phyloP scores from a whole-genome alignment of 1,140 invertebrate species.

The Drosophila saltans region DNA sequence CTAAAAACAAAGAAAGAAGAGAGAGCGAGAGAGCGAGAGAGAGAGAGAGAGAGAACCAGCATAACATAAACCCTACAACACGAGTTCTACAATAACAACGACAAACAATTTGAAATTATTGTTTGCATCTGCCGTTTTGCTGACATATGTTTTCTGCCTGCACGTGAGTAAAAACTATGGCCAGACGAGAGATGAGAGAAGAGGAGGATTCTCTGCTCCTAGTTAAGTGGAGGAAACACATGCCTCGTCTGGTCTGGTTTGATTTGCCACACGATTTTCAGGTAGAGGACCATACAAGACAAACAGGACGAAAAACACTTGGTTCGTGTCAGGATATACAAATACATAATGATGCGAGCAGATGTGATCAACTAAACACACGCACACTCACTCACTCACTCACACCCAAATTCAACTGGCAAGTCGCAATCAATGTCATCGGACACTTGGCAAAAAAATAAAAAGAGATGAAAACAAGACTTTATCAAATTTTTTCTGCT shows the following conservation, averaged over 20 bases:
- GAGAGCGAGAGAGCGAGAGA: no score
- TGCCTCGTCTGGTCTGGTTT: conserved; percentile 23
- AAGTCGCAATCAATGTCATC: conserved; percentile 1
- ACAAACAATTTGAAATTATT: conserved; percentile 30
- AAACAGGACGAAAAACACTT: conserved; percentile 25
- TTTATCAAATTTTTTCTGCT: conserved; percentile 11
- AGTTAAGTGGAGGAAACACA: conserved; percentile 36
- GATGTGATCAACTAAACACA: conserved; percentile 16
- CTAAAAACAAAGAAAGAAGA: conserved; percentile 26
- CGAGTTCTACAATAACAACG: conserved; percentile 26
- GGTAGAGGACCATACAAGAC: conserved; percentile 19
- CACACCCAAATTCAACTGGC: not conserved
- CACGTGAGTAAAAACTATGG: conserved; percentile 44
- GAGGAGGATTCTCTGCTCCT: not conserved
- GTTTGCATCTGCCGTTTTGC: conserved; percentile 52
- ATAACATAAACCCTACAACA: conserved; percentile 30
- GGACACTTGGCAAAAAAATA: not conserved
- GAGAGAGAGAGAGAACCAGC: conserved; percentile 36
- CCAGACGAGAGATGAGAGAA: conserved; percentile 10
- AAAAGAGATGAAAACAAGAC: not conserved
- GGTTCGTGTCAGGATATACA: conserved; percentile 41
- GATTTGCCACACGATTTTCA: conserved; percentile 22
- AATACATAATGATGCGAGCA: conserved; percentile 20
- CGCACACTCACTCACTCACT: no score
- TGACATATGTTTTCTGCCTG: conserved; percentile 45